These are phyloP conservation scores for Picathartes gymnocephalus DNA, from an alignment of 2,113 vertebrate genomes.

Conservation along the genomic window DNA sequence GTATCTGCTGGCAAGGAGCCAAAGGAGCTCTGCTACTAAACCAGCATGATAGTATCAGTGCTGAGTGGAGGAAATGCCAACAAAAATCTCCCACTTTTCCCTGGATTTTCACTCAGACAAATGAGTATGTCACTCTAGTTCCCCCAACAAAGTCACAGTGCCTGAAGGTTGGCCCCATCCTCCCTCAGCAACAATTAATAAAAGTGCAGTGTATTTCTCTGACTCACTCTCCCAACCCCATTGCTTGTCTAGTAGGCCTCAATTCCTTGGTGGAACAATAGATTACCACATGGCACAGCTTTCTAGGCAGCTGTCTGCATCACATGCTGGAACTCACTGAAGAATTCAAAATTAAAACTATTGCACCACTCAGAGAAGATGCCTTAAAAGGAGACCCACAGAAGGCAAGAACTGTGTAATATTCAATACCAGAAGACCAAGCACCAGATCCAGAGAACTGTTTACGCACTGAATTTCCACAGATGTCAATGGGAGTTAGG, in stretches of 20 bases:
- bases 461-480: neutral
- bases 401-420: neutral
- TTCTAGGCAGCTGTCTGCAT: neutral
- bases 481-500: neutral
- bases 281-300: neutral
- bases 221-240: neutral
- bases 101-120: slow-evolving; percentile 4
- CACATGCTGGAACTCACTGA: neutral
- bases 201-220: neutral
- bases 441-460: neutral
- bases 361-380: neutral
- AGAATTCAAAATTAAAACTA: slow-evolving; percentile 5
- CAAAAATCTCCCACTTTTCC: slow-evolving; percentile 13
- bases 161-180: neutral
- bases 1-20: slow-evolving; percentile 25
- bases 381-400: slow-evolving; percentile 34
- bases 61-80: neutral
- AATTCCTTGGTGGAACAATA: neutral
- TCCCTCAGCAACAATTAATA: neutral
- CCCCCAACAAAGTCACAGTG: neutral
- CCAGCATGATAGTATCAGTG: slow-evolving; percentile 21
- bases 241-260: neutral
- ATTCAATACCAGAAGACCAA: neutral
- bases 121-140: neutral
- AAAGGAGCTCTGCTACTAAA: slow-evolving; percentile 39